Percentiles rank a stretch among this genome's conserved stretches.
Evolutionary conservation across 2,888 invertebrate genomes (phyloP).

Genomic region (Entomobrya multifasciata): DNA sequence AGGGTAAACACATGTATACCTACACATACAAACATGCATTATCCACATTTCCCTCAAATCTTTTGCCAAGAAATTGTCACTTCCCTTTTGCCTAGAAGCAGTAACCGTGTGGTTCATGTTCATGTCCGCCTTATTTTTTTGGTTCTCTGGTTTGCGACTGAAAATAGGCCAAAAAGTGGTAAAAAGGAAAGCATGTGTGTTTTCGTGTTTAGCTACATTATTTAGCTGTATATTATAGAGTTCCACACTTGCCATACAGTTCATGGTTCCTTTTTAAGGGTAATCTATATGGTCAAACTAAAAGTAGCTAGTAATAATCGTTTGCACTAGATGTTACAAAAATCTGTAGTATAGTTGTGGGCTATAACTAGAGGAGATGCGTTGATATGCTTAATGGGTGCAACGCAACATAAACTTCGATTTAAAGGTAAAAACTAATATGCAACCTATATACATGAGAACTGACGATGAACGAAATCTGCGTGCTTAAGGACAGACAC

Average conservation of each 20-base stretch:
- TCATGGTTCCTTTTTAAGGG: too few relatives aligned
- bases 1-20: background rate
- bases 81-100: slow-evolving; percentile 46
- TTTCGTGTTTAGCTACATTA: background rate
- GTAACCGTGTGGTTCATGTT: slow-evolving; percentile 32
- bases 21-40: background rate
- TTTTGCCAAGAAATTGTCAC: slow-evolving; percentile 75
- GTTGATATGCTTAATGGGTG: too few relatives aligned
- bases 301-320: too few relatives aligned
- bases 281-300: too few relatives aligned
- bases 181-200: background rate
- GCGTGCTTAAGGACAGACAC: too few relatives aligned
- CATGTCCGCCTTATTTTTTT: slow-evolving; percentile 25
- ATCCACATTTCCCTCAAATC: slow-evolving; percentile 32
- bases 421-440: too few relatives aligned
- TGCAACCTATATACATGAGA: too few relatives aligned
- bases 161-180: background rate
- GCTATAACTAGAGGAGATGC: too few relatives aligned
- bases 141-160: background rate
- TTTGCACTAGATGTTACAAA: too few relatives aligned
- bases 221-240: background rate
- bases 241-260: background rate
- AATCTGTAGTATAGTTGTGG: too few relatives aligned
- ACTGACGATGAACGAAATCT: too few relatives aligned
- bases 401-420: too few relatives aligned